Evolutionary conservation across 92 coral and sea anemone genomes (phyloP), one percentile per base, ranked within the genome.

Genomic region (Desmophyllum pertusum): DNA sequence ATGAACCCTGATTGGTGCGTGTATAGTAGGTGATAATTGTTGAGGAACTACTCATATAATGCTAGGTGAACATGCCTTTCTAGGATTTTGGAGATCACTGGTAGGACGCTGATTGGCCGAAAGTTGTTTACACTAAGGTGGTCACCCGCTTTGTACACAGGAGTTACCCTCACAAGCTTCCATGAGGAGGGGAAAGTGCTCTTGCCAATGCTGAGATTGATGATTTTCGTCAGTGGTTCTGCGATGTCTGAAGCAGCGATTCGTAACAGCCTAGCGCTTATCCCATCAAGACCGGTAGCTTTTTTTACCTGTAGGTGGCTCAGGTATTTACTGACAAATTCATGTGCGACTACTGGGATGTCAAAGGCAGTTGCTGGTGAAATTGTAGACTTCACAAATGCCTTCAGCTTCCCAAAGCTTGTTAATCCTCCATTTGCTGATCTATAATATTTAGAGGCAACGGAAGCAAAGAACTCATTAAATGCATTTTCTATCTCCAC

Each of bases 161-260:
- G 84, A 17, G 84, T 51, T 25, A 85, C 76, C 33, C 65, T n/a
- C 10, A 85, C 88, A 43, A 85, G 1, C 48, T 85, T 85, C 88
- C 88, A 85, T 66, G 11, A 57, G 2, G 35, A 31, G 25, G 89
- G 85, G 41, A 78, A 85, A 30, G 25, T 10, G 21, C 39, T 48
- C 21, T 76, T 69, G 40, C 42, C 3, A 39, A 71, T 21, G 50
- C 79, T 41, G 4, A 80, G 77, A 38, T 80, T 80, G 3, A 80
- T 1, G 38, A 42, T 37, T 66, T 65, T 71, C 30, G 6, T 66
- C 14, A 80, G 55, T 18, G 63, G 35, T 5, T 15, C 8, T 23
- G 36, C 13, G 5, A 80, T 36, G 18, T 63, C 51, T 42, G 85
- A 80, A 35, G 85, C 85, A 13, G 40, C 27, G 8, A 9, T 6